Evolutionary conservation across 2,888 invertebrate species (phyloP).

Genomic region (Heteromyza rotundicornis): DNA sequence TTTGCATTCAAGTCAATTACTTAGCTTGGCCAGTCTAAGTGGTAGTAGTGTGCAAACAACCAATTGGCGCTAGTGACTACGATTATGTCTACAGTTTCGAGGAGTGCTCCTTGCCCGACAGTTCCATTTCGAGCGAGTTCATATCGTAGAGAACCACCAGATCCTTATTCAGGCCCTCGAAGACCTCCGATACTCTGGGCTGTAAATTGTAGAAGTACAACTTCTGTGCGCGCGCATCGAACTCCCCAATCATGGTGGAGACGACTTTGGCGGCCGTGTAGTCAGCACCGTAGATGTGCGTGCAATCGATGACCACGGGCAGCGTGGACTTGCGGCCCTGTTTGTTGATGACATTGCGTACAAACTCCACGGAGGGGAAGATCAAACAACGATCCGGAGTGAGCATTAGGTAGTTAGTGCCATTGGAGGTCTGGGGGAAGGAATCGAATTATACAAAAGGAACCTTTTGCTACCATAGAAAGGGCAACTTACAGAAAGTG

Average conservation of each 20-base stretch:
- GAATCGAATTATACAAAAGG: constrained; percentile 1
- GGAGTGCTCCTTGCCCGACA: constrained; percentile 55
- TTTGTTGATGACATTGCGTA: constrained; percentile 83
- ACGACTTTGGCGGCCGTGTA: constrained; percentile 86
- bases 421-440: constrained; percentile 66
- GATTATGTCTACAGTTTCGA: background rate
- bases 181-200: constrained; percentile 80
- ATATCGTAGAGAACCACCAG: constrained; percentile 79
- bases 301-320: constrained; percentile 86
- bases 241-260: constrained; percentile 76
- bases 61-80: background rate
- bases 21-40: too few relatives aligned
- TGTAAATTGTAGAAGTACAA: constrained; percentile 83
- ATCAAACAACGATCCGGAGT: constrained; percentile 88
- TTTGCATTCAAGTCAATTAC: too few relatives aligned
- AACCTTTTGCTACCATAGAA: background rate
- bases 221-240: constrained; percentile 75
- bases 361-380: constrained; percentile 90
- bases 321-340: constrained; percentile 73
- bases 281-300: constrained; percentile 87
- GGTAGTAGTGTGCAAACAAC: background rate
- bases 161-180: constrained; percentile 78
- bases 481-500: constrained; percentile 70
- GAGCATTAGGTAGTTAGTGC: constrained; percentile 79
- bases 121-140: constrained; percentile 73